These are phyloP conservation scores for Onthophagus taurus DNA, from an alignment of 1,140 invertebrate genomes.

Conservation along the genomic window DNA sequence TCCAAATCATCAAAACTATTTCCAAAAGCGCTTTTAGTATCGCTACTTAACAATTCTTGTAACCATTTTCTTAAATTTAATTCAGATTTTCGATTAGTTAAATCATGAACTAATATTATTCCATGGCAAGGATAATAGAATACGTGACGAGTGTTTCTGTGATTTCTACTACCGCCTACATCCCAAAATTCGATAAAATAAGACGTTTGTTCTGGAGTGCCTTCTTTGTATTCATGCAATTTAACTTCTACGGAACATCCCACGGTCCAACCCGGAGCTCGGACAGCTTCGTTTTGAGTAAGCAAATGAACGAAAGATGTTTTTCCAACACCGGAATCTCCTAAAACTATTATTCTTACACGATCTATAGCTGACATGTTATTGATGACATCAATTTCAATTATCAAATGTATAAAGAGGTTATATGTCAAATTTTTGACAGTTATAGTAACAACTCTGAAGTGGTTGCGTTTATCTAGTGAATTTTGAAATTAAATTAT, in stretches of 20 bases:
- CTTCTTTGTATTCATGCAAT: slow-evolving; percentile 91
- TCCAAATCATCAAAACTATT: slow-evolving; percentile 64
- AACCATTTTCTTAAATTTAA: slow-evolving; percentile 87
- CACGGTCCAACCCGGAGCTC: slow-evolving; percentile 85
- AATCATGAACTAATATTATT: slow-evolving; percentile 79
- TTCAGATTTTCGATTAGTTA: slow-evolving; percentile 93
- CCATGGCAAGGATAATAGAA: slow-evolving; percentile 92
- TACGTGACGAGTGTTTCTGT: slow-evolving; percentile 81
- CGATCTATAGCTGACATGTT: slow-evolving; percentile 69
- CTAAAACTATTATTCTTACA: slow-evolving; percentile 84
- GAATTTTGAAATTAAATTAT: slow-evolving; percentile 2
- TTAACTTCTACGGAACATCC: slow-evolving; percentile 94
- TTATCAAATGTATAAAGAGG: too few species aligned
- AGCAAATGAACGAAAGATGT: slow-evolving; percentile 88
- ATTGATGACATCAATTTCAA: too few species aligned
- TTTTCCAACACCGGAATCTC: slow-evolving; percentile 96
- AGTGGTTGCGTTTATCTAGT: too few species aligned
- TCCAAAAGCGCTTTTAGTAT: slow-evolving; percentile 42
- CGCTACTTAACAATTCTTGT: slow-evolving; percentile 78
- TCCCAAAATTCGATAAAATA: slow-evolving; percentile 96
- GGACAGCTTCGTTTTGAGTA: slow-evolving; percentile 74
- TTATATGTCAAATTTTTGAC: too few species aligned
- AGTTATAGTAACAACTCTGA: too few species aligned
- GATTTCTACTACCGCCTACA: slow-evolving; percentile 85
- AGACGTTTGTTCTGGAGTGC: slow-evolving; percentile 78